Evolutionary conservation across 2,888 invertebrate genomes (phyloP), one percentile per base, ranked within the genome.

Genomic region (Mactromeris polynyma): DNA sequence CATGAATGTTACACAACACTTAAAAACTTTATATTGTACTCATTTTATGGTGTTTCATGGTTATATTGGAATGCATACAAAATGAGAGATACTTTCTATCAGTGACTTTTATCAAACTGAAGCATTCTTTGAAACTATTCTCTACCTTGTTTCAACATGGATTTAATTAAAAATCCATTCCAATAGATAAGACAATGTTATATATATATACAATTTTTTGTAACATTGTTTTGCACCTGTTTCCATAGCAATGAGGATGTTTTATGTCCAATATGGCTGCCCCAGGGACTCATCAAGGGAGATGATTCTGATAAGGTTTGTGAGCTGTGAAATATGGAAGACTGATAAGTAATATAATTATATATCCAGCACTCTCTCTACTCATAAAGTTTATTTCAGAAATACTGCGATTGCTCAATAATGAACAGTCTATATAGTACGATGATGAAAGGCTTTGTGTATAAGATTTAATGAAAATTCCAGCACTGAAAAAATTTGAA

Each of bases 151-250:
- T 54, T 51, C 77, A 78, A 51, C 84, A 84, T 84, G 84, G 51
- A 51, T 84, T 84, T 84, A 84, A 84, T 84, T 84, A 84, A 84
- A 84, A 51, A 77, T 54, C 51, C 84, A 78, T 84, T 38, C 54
- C 51, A 33, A 78, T n/a, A 78, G 84, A 84, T 84, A 84, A 84
- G 84, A 84, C 14, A 38, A 21, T 78, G 77, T 83, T 83, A 77
- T 51, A 84, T 77, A 78, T 83, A 69, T 42, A 84, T 51, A 73
- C 26, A 33, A 31, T 9, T 77, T 51, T 77, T 84, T 84, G 36
- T 78, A 84, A 77, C 78, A 84, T 84, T 84, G 84, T 84, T 73
- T 84, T 84, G 84, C 84, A 84, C 78, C 78, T 77, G 84, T 84
- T 84, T 0, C 84, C 78, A 84, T 84, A 54, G 84, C 42, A 51